Evolutionary conservation across 1,140 invertebrate species (phyloP).

Genomic region (Battus philenor): DNA sequence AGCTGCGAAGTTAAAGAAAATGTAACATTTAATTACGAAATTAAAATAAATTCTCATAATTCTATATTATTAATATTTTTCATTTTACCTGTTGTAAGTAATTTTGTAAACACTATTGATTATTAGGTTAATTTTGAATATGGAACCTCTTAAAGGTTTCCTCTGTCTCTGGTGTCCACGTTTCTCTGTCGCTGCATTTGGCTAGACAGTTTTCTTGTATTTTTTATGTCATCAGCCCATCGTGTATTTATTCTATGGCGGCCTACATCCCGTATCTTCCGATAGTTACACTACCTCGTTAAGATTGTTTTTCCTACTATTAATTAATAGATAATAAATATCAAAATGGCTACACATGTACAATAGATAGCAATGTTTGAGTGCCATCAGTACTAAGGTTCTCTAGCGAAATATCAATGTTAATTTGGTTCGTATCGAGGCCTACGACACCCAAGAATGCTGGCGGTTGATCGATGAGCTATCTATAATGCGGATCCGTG

Average conservation of each 20-base stretch:
- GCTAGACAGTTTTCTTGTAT: no score
- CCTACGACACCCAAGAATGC: slow-evolving; percentile 15
- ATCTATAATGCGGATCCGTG: slow-evolving; percentile 15
- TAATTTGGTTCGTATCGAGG: slow-evolving; percentile 13
- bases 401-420: slow-evolving; percentile 9
- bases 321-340: not conserved
- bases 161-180: no score
- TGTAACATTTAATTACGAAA: no score
- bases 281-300: not conserved
- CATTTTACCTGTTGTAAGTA: no score
- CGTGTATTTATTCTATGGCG: not conserved
- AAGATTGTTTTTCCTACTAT: not conserved
- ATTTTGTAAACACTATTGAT: no score
- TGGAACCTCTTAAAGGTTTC: no score
- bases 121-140: no score
- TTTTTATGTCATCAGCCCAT: no score
- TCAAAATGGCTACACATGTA: not conserved
- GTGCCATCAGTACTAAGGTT: not conserved
- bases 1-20: no score
- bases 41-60: no score
- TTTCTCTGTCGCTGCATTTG: no score
- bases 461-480: slow-evolving; percentile 15
- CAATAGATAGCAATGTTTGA: not conserved
- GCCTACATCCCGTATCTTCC: not conserved
- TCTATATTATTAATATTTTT: no score